Evolutionary conservation across 2,113 vertebrate genomes (phyloP), one percentile per base, ranked within the genome.

Genomic region (Delphinus delphis): DNA sequence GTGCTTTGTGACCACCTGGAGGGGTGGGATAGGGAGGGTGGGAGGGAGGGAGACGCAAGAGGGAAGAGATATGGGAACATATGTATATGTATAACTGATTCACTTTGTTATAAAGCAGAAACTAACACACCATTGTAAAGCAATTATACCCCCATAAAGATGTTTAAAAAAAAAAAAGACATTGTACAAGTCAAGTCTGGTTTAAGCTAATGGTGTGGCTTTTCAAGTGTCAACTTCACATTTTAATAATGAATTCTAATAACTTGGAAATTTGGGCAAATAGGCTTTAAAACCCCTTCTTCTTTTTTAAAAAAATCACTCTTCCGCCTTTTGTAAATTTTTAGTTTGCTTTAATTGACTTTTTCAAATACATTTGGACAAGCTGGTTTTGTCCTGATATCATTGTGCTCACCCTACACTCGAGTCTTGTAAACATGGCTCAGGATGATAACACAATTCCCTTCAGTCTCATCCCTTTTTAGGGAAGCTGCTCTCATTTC

Each of bases 391-490:
- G 82, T 91, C 41, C 88, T 53, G 53, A 81, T 65, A 53, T n/a
- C 18, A 47, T 3, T 41, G 21, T 18, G 58, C 21, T 82, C 13
- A 28, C 83, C 23, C 80, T 96, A 53, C 81, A 77, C 70, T 73
- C 25, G 25, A 58, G 3, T 82, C 41, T 58, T 85, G 77, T 95
- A 97, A 97, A 95, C 92, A 95, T 1, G 28, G 70, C 70, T 95
- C 60, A 26, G 44, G 15, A 88, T n/a, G 65, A 93, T 76, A 87
- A 68, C 63, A 58, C 23, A 14, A 23, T 86, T 94, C 67, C 74
- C 93, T 88, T 79, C 60, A 26, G 60, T 23, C 87, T 95, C 79
- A 84, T 82, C 89, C 93, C 96, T 86, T 97, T 97, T 96, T 86
- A 96, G 88, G 95, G 70, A 95, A 89, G 84, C 77, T 38, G 3